Evolutionary conservation across 2,797 vertebrate genomes (phyloP).

Genomic region (Megalops cyprinoides): DNA sequence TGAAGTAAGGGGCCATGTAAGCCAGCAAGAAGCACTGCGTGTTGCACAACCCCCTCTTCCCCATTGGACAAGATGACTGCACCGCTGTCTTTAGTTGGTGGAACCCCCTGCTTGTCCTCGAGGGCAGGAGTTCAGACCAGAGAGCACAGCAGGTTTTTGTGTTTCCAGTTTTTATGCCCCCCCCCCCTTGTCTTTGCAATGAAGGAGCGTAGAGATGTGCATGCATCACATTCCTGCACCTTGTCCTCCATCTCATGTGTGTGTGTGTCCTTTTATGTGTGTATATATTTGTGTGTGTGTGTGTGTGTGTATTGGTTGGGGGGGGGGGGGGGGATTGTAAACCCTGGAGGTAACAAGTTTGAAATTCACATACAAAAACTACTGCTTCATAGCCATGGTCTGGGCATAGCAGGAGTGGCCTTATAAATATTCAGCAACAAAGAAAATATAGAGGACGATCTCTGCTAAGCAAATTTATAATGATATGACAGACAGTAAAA

Average conservation of each 20-base stretch:
- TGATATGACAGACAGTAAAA: background rate
- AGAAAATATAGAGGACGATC: too few relatives aligned
- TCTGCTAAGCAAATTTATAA: too few relatives aligned
- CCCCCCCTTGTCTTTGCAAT: conserved; percentile 51
- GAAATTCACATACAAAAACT: too few relatives aligned
- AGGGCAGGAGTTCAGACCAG: conserved; percentile 72
- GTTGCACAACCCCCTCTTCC: background rate
- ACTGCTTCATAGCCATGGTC: too few relatives aligned
- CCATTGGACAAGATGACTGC: conserved; percentile 32
- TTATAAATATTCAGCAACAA: too few relatives aligned
- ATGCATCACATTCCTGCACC: conserved; percentile 46
- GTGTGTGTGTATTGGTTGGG: too few relatives aligned
- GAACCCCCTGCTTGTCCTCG: conserved; percentile 39
- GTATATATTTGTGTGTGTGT: too few relatives aligned
- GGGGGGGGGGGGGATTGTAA: too few relatives aligned
- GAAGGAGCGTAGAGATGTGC: background rate
- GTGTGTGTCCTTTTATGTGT: too few relatives aligned
- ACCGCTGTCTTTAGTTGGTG: conserved; percentile 64
- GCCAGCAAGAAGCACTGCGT: background rate
- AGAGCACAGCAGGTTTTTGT: background rate
- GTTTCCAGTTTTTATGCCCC: conserved; percentile 21
- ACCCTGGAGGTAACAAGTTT: too few relatives aligned
- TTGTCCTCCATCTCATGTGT: too few relatives aligned
- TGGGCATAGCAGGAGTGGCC: too few relatives aligned
- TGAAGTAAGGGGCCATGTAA: conserved; percentile 29